phyloP scores from a whole-genome alignment of 1,140 invertebrate species.

The Drosophila kanapiae region DNA sequence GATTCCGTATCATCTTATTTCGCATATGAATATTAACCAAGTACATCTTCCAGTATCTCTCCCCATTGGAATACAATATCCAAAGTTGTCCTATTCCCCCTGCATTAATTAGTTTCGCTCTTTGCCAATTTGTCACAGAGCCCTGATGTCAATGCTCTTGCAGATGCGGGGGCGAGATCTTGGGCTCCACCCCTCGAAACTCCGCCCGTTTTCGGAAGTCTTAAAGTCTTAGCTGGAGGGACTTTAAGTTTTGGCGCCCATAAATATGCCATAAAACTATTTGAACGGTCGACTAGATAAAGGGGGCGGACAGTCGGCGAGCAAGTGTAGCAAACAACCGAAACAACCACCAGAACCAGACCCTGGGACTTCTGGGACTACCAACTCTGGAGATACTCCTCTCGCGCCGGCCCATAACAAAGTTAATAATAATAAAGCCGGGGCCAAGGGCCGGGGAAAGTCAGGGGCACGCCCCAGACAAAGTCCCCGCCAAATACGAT shows the following conservation, averaged over 20 bases:
- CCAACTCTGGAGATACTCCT: slow-evolving; percentile 23
- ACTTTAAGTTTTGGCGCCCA: slow-evolving; percentile 81
- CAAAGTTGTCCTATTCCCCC: slow-evolving; percentile 29
- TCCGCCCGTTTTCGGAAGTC: slow-evolving; percentile 33
- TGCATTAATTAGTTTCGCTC: slow-evolving; percentile 75
- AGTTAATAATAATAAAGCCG: slow-evolving; percentile 81
- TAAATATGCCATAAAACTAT: slow-evolving; percentile 83
- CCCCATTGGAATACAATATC: slow-evolving; percentile 49
- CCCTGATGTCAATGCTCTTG: slow-evolving; percentile 54
- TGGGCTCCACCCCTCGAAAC: slow-evolving; percentile 1
- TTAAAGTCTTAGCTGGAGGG: slow-evolving; percentile 76
- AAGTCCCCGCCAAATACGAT: slow-evolving; percentile 77
- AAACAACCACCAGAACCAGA: slow-evolving; percentile 53
- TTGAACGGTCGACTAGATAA: slow-evolving; percentile 74
- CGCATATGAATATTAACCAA: slow-evolving; percentile 31
- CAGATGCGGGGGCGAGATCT: slow-evolving; percentile 21
- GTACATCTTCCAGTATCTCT: neutral
- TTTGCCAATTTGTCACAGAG: slow-evolving; percentile 71
- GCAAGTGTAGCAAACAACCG: slow-evolving; percentile 68
- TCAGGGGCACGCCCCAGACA: slow-evolving; percentile 36
- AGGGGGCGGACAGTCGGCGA: slow-evolving; percentile 70
- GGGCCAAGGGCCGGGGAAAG: neutral
- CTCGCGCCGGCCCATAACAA: slow-evolving; percentile 65
- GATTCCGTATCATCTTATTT: neutral
- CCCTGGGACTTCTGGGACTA: slow-evolving; percentile 58